These are phyloP conservation scores for Drosophila stalkeri DNA, from an alignment of 2,888 invertebrate species.

Conservation along the genomic window DNA sequence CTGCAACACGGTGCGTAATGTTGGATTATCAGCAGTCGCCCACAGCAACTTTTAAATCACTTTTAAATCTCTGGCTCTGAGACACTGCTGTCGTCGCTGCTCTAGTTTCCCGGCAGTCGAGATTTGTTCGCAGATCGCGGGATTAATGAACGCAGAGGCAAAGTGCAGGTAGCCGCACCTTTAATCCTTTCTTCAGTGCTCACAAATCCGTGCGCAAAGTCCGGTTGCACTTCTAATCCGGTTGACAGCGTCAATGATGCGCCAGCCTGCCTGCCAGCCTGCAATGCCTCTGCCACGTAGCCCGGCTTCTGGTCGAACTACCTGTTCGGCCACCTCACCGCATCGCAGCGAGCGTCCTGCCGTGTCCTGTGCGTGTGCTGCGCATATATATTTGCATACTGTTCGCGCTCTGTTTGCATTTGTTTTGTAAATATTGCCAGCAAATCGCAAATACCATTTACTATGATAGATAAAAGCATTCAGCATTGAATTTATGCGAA, in stretches of 20 bases:
- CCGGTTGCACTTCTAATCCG: slow-evolving; percentile 77
- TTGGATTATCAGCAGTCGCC: slow-evolving; percentile 67
- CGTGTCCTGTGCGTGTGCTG: slow-evolving; percentile 10
- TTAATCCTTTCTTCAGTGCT: slow-evolving; percentile 73
- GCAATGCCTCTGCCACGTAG: not conserved
- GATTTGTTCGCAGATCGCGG: slow-evolving; percentile 48
- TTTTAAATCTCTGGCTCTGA: slow-evolving; percentile 43
- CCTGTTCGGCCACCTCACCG: slow-evolving; percentile 15
- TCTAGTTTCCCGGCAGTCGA: slow-evolving; percentile 57
- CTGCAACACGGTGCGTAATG: slow-evolving; percentile 62
- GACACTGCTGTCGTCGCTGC: slow-evolving; percentile 30
- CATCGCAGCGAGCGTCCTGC: slow-evolving; percentile 9
- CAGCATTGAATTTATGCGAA: not conserved
- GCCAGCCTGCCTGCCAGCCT: slow-evolving; percentile 24
- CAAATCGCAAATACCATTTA: slow-evolving; percentile 2
- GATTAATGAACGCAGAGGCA: slow-evolving; percentile 65
- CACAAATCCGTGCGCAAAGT: slow-evolving; percentile 62
- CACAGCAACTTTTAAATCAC: slow-evolving; percentile 63
- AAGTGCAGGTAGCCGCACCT: slow-evolving; percentile 58
- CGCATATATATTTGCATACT: slow-evolving; percentile 56
- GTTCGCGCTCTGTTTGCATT: slow-evolving; percentile 53
- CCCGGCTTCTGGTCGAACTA: slow-evolving; percentile 14
- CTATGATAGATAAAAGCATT: not conserved
- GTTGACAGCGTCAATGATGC: slow-evolving; percentile 64
- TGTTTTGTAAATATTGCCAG: slow-evolving; percentile 70